A percentile compares a stretch with the other conserved stretches of the same genome.
Evolutionary conservation across 2,113 vertebrate genomes (phyloP).

Genomic region (Perognathus longimembris): DNA sequence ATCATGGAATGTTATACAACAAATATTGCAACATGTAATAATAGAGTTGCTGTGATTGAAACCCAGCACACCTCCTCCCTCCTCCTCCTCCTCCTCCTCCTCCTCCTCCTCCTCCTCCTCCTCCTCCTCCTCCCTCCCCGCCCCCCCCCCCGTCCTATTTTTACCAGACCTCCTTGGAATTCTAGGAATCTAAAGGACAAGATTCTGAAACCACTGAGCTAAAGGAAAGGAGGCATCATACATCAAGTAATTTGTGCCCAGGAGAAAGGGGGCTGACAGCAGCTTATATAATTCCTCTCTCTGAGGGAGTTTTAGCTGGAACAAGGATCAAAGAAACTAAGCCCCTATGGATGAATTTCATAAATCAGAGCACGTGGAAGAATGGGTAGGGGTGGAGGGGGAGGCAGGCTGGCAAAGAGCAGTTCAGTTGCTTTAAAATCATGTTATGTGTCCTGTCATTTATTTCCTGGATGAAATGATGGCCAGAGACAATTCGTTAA

Average conservation of each 20-base stretch:
- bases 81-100: not conserved
- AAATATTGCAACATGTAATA: not conserved
- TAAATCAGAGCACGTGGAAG: slow-evolving; percentile 34
- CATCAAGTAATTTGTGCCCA: slow-evolving; percentile 46
- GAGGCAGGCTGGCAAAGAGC: slow-evolving; percentile 4
- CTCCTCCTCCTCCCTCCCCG: not conserved
- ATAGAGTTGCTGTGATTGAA: not conserved
- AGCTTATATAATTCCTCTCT: slow-evolving; percentile 43
- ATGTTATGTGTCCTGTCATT: not conserved
- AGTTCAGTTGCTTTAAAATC: slow-evolving; percentile 10
- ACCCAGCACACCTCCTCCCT: not conserved
- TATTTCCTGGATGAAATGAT: not conserved
- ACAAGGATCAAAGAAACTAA: slow-evolving; percentile 42
- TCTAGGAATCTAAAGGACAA: not conserved
- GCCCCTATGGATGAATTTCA: slow-evolving; percentile 16
- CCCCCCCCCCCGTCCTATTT: not conserved
- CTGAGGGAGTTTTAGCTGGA: slow-evolving; percentile 21
- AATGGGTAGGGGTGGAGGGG: not conserved
- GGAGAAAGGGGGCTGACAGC: slow-evolving; percentile 42
- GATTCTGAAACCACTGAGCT: slow-evolving; percentile 11
- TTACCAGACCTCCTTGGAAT: not conserved
- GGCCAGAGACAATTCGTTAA: not conserved
- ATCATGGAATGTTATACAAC: not conserved
- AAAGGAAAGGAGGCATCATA: slow-evolving; percentile 27
- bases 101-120: not conserved